Base-by-base conservation (phyloP, 92 coral and sea anemone species). In the Phenganax marumi region DNA sequence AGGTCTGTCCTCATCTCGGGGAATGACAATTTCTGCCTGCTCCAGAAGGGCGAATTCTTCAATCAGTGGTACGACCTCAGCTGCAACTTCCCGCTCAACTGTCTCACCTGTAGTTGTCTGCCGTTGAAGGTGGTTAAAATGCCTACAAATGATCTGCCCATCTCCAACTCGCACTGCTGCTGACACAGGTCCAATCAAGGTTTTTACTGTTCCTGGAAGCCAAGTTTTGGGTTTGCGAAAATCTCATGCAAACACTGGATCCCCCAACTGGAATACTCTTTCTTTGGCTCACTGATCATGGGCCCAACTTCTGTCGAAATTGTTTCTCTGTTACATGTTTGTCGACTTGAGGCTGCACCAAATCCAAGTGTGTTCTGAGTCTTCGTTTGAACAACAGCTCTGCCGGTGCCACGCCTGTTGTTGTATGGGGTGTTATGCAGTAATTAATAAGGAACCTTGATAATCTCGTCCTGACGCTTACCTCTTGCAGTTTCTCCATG, bases 391-490 rank as follows among this genome's bases (percentile, higher is more conserved):
- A 85, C 18, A 89, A 83, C 51, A 86, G 18, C 81, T 86, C 81
- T 8, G 91, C 87, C 18, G 90, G 91, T 76, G 89, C 87, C 21
- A 86, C 91, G 26, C 89, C 87, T 0, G 89, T 89, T 57, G 87
- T 86, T 2, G 63, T 56, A 7, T 56, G 63, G n/a, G 63, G 63
- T 14, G 63, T 56, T 14, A 1, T 14, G 63, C 63, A 8, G 21
- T 56, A 56, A 14, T 56, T 56, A 14, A 56, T 1, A 14, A 56
- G 21, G 63, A 56, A 56, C 17, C 22, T 56, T 21, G 63, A 14
- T 21, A 56, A 19, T 14, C 63, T 14, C 17, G 17, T 14, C 7
- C 22, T 21, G 22, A 56, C 3, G 63, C 63, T 56, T 56, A 1
- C 63, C 1, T 21, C 17, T 56, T 8, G n/a, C n/a, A 19, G 1